Evolutionary conservation across 2,888 invertebrate genomes (phyloP).

Genomic region (Mythimna vitellina): DNA sequence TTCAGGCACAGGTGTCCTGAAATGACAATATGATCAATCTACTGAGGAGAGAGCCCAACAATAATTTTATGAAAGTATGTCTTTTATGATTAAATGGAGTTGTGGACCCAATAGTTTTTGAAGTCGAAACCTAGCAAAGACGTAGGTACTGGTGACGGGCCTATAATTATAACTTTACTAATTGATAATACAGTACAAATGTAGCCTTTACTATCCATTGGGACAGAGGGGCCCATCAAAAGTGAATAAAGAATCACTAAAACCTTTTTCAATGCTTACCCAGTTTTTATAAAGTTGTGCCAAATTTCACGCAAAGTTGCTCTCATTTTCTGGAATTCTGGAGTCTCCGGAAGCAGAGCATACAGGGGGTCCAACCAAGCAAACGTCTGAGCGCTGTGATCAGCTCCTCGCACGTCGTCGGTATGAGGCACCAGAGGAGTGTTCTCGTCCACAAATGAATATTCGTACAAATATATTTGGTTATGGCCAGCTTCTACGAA

Average conservation of each 20-base stretch:
- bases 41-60: not conserved
- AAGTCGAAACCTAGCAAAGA: not conserved
- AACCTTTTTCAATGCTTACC: constrained; percentile 60
- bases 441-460: constrained; percentile 70
- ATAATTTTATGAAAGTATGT: not conserved
- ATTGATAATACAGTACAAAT: not conserved
- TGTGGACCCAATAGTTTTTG: not conserved
- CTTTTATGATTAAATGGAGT: not conserved
- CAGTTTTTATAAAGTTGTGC: constrained; percentile 72
- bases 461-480: constrained; percentile 77
- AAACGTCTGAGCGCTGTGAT: constrained; percentile 70
- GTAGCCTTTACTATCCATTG: no score
- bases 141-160: not conserved
- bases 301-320: constrained; percentile 66
- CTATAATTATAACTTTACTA: not conserved
- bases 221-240: no score
- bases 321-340: constrained; percentile 56
- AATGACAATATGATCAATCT: not conserved
- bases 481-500: constrained; percentile 72
- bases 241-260: no score
- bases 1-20: constrained; percentile 44
- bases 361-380: constrained; percentile 55
- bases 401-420: constrained; percentile 64
- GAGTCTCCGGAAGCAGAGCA: constrained; percentile 21
- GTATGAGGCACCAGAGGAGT: constrained; percentile 64